These are phyloP conservation scores for Laticauda colubrina DNA, from an alignment of 2,113 vertebrate genomes.

Conservation along the genomic window DNA sequence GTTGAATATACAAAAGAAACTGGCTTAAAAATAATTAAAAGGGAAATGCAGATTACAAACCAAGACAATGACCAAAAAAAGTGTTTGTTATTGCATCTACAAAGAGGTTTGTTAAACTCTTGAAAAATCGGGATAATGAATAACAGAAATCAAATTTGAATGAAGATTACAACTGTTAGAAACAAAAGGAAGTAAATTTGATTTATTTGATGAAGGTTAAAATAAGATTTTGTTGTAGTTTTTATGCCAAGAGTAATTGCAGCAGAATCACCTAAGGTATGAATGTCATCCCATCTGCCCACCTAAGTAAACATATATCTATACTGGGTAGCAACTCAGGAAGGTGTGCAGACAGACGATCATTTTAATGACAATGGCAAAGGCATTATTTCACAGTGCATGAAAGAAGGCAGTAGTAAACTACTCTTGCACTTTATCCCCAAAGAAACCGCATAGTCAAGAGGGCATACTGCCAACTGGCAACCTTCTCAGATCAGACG, in stretches of 20 bases:
- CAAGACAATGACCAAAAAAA: background rate
- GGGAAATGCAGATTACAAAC: background rate
- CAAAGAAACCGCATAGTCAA: background rate
- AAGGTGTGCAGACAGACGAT: background rate
- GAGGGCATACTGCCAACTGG: background rate
- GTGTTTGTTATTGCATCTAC: background rate
- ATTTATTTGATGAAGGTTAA: background rate
- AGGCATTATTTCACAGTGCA: background rate
- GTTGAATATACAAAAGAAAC: background rate
- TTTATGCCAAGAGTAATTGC: background rate
- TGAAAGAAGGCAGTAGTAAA: background rate
- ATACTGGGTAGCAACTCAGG: background rate
- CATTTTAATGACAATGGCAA: background rate
- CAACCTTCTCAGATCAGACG: background rate
- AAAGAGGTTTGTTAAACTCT: background rate
- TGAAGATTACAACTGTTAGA: background rate
- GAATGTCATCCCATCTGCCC: background rate
- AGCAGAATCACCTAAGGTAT: background rate
- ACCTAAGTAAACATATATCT: background rate
- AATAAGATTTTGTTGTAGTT: background rate
- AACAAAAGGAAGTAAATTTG: background rate
- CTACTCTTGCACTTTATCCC: background rate
- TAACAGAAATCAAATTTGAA: background rate
- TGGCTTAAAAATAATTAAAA: background rate
- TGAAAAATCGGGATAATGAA: background rate